Evolutionary conservation across 2,888 invertebrate species (phyloP).

Genomic region (Lycocerus yunnanus): DNA sequence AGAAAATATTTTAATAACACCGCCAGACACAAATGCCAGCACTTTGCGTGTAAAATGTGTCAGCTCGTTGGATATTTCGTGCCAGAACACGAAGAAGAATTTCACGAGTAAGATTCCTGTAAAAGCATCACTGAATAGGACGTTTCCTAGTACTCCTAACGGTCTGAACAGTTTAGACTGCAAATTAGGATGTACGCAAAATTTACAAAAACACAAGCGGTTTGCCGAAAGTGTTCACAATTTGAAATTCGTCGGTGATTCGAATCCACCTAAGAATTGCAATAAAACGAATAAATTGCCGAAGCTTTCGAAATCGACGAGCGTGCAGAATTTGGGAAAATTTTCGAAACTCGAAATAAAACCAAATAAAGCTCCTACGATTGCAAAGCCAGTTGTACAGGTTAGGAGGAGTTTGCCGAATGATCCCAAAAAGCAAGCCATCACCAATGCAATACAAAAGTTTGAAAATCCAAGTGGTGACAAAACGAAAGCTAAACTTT

Average conservation of each 20-base stretch:
- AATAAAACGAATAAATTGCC: slow-evolving; percentile 5
- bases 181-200: slow-evolving; percentile 32
- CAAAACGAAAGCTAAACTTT: background rate
- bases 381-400: background rate
- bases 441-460: background rate
- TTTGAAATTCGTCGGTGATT: slow-evolving; percentile 1
- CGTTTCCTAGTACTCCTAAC: slow-evolving; percentile 54
- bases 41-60: slow-evolving; percentile 42
- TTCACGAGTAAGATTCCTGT: slow-evolving; percentile 50
- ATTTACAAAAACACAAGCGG: slow-evolving; percentile 7
- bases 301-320: slow-evolving; percentile 13
- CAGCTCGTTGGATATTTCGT: slow-evolving; percentile 32
- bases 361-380: background rate
- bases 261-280: background rate
- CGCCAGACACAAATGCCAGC: background rate
- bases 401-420: background rate
- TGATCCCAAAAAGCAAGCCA: background rate
- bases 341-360: slow-evolving; percentile 4
- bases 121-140: slow-evolving; percentile 45
- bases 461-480: slow-evolving; percentile 1
- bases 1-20: background rate
- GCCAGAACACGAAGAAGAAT: slow-evolving; percentile 22
- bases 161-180: slow-evolving; percentile 48
- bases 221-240: slow-evolving; percentile 20
- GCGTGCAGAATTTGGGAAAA: slow-evolving; percentile 17